phyloP scores from a whole-genome alignment of 1,140 invertebrate species.

The Drosophila melanica region DNA sequence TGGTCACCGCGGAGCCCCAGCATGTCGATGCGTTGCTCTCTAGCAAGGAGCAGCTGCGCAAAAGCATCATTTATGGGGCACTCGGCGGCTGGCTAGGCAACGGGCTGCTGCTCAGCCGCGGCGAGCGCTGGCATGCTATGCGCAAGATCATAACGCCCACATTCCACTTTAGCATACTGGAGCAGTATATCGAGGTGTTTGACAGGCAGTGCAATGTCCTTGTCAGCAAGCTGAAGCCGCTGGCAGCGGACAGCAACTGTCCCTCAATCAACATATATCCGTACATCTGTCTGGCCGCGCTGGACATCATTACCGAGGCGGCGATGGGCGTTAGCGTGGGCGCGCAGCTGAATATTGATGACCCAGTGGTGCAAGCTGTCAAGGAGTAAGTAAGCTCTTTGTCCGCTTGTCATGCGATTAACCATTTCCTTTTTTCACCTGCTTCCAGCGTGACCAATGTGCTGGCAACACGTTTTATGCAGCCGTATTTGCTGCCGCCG shows the following conservation, averaged over 20 bases:
- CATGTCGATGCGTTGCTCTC: conserved; percentile 62
- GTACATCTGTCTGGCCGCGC: conserved; percentile 48
- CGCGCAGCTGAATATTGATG: conserved; percentile 88
- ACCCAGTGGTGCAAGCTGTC: conserved; percentile 90
- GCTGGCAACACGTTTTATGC: conserved; percentile 59
- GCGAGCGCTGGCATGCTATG: conserved; percentile 63
- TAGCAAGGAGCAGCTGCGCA: conserved; percentile 67
- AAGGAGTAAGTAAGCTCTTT: conserved; percentile 86
- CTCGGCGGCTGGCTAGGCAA: conserved; percentile 87
- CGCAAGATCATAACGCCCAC: conserved; percentile 88
- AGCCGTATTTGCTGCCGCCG: conserved; percentile 70
- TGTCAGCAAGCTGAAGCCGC: conserved; percentile 85
- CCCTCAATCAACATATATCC: conserved; percentile 48
- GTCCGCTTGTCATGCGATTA: background rate
- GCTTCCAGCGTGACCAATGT: conserved; percentile 65
- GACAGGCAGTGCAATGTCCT: conserved; percentile 89
- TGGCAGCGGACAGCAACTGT: conserved; percentile 77
- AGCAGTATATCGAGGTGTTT: conserved; percentile 90
- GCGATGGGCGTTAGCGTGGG: conserved; percentile 92
- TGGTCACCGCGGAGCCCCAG: conserved; percentile 83
- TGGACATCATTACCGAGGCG: conserved; percentile 87
- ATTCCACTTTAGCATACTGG: conserved; percentile 92
- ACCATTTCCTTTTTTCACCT: background rate
- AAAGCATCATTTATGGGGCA: conserved; percentile 76
- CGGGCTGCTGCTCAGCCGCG: conserved; percentile 87